Evolutionary conservation across 2,797 vertebrate species (phyloP).

Genomic region (Pipistrellus pygmaeus): DNA sequence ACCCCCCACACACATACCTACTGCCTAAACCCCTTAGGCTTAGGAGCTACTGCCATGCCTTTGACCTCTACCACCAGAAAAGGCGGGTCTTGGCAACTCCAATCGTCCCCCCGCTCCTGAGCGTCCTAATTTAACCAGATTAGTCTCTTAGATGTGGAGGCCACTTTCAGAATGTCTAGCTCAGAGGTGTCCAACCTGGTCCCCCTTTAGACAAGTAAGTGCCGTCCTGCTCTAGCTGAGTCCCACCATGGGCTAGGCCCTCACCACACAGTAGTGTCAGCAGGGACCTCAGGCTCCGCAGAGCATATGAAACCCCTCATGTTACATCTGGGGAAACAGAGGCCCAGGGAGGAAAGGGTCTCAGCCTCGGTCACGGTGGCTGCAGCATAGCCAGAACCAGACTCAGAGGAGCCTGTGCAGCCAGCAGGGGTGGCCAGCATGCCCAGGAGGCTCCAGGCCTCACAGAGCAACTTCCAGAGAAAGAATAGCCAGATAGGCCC

Average conservation of each 20-base stretch:
- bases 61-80: background rate
- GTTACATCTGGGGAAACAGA: background rate
- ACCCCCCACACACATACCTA: background rate
- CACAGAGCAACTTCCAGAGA: background rate
- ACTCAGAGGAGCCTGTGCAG: too few species aligned
- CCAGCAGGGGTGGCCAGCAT: too few species aligned
- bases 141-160: background rate
- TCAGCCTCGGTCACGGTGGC: background rate
- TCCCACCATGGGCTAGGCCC: background rate
- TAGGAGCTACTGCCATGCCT: background rate
- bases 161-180: background rate
- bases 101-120: background rate
- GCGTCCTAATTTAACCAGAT: background rate
- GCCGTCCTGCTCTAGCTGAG: background rate
- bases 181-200: background rate
- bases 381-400: background rate
- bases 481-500: background rate
- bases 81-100: too few species aligned
- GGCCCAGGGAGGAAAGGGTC: too few species aligned
- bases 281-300: background rate
- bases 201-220: background rate
- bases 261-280: background rate
- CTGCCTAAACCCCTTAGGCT: background rate
- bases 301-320: background rate
- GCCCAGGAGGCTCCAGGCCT: background rate